A percentile compares a stretch with the other conserved stretches of the same genome.
phyloP scores from a whole-genome alignment of 1,140 invertebrate species.

The Cardiocondyla obscurior region DNA sequence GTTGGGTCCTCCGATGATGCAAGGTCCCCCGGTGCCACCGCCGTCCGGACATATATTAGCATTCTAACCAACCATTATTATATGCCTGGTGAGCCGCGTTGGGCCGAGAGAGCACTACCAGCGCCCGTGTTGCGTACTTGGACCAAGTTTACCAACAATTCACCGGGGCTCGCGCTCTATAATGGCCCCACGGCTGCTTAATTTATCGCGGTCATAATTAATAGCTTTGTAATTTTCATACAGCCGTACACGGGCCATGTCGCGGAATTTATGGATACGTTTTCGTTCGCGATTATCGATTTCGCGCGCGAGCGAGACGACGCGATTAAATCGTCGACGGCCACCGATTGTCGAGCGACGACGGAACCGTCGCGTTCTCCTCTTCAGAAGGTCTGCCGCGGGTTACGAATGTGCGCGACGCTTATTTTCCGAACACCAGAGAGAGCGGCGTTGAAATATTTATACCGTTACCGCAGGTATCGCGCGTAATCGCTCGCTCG shows the following conservation, averaged over 20 bases:
- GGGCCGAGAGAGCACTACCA: conserved; percentile 75
- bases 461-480: conserved; percentile 16
- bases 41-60: conserved; percentile 84
- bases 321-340: conserved; percentile 40
- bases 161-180: conserved; percentile 82
- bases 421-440: background rate
- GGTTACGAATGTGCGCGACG: background rate
- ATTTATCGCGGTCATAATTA: conserved; percentile 84
- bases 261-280: conserved; percentile 78
- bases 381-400: background rate
- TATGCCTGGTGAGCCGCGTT: conserved; percentile 82
- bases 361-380: background rate
- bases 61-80: conserved; percentile 84
- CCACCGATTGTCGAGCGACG: conserved; percentile 52
- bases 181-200: conserved; percentile 83
- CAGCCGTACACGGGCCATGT: conserved; percentile 73
- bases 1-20: conserved; percentile 84
- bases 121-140: conserved; percentile 83
- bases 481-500: background rate
- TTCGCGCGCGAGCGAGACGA: conserved; percentile 61
- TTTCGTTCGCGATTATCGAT: conserved; percentile 77
- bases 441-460: conserved; percentile 28
- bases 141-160: conserved; percentile 85
- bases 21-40: conserved; percentile 83
- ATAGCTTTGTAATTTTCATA: conserved; percentile 85